Conservation (phyloP, 2,113 vertebrate species). For the Rynchops niger region DNA sequence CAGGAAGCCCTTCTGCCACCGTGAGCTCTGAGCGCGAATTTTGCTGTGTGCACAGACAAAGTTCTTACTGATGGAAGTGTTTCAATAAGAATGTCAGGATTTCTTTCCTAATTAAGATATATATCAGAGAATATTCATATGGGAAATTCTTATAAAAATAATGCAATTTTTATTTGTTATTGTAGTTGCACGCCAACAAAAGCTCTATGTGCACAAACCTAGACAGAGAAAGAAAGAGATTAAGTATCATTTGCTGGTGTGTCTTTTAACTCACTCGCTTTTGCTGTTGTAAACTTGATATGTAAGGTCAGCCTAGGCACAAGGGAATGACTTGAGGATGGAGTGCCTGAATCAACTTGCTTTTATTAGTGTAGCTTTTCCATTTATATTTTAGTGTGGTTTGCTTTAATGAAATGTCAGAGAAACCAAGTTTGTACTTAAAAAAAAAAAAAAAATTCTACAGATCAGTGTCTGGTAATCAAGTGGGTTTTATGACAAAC, state of each 20-base stretch:
- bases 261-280: neutral
- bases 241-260: neutral
- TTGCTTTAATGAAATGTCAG: neutral
- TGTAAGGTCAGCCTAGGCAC: neutral
- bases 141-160: neutral
- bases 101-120: neutral
- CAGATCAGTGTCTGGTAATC: neutral
- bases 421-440: neutral
- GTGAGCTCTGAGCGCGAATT: neutral
- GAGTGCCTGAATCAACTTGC: neutral
- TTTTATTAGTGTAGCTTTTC: conserved; percentile 29
- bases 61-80: neutral
- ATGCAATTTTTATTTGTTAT: neutral
- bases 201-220: neutral
- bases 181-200: neutral
- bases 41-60: neutral
- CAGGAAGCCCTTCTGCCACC: neutral
- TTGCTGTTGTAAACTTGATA: conserved; percentile 43
- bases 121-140: neutral
- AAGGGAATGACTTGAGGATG: conserved; percentile 3
- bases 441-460: neutral
- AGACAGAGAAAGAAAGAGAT: neutral
- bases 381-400: conserved; percentile 24
- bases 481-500: neutral
- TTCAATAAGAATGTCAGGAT: neutral